Evolutionary conservation across 2,113 vertebrate species (phyloP).

Genomic region (Bufo bufo): DNA sequence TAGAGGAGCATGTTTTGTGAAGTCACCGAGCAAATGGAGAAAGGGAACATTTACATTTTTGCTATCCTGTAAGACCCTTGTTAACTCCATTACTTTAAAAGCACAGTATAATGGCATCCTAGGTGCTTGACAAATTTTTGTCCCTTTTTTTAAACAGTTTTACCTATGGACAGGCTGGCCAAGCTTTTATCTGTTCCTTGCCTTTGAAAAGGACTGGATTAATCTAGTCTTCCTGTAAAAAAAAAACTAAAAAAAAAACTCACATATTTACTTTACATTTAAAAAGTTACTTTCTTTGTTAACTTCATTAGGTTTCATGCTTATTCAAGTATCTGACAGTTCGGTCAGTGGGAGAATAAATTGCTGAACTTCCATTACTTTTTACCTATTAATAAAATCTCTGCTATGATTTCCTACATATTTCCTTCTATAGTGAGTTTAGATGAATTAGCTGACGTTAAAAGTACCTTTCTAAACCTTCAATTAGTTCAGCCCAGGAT

Average conservation of each 20-base stretch:
- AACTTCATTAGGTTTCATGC: not conserved
- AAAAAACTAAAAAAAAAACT: not conserved
- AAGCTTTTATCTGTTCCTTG: not conserved
- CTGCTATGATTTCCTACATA: not conserved
- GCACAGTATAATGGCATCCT: not conserved
- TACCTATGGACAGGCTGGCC: not conserved
- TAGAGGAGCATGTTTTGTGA: no score
- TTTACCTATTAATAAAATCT: not conserved
- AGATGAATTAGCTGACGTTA: slow-evolving; percentile 24
- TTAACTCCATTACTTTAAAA: not conserved
- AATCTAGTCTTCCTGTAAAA: not conserved
- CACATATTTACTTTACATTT: not conserved
- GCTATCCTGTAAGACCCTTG: not conserved
- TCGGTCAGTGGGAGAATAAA: not conserved
- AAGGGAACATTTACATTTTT: not conserved
- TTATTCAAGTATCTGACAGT: slow-evolving; percentile 4
- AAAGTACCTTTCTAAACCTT: slow-evolving; percentile 13
- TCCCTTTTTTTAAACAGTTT: not conserved
- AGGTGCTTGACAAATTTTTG: not conserved
- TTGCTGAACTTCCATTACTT: not conserved
- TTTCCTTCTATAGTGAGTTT: not conserved
- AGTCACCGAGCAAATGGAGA: no score
- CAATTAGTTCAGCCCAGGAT: slow-evolving; percentile 11
- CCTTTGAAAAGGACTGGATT: not conserved
- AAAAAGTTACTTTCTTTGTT: not conserved